These are phyloP conservation scores for Lampris incognitus DNA, from an alignment of 2,113 vertebrate genomes.

Conservation along the genomic window DNA sequence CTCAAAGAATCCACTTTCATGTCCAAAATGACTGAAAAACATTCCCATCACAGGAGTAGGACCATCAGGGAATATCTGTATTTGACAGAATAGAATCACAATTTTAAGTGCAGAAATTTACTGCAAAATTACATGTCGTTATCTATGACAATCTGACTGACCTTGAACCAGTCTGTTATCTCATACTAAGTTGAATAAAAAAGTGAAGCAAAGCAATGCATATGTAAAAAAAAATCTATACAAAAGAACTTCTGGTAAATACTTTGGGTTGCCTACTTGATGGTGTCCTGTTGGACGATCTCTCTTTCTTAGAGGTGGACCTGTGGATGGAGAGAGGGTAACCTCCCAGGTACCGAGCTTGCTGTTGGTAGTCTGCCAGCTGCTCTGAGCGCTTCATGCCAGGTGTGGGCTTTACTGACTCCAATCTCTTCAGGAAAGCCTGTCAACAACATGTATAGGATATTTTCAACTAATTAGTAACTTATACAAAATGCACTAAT, in stretches of 20 bases:
- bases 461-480: background rate
- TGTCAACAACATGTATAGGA: constrained; percentile 56
- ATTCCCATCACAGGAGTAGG: too few species aligned
- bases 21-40: too few species aligned
- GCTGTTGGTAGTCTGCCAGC: constrained; percentile 89
- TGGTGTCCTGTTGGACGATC: constrained; percentile 74
- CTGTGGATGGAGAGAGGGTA: constrained; percentile 20
- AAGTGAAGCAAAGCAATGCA: too few species aligned
- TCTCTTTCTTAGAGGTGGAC: constrained; percentile 67
- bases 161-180: too few species aligned
- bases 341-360: constrained; percentile 79
- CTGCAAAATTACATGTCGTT: too few species aligned
- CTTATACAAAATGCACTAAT: background rate
- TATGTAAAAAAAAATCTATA: too few species aligned
- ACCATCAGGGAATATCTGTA: too few species aligned
- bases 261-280: constrained; percentile 40
- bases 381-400: constrained; percentile 90
- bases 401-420: constrained; percentile 90
- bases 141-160: too few species aligned
- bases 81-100: too few species aligned
- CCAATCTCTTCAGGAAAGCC: constrained; percentile 91
- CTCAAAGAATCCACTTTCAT: too few species aligned
- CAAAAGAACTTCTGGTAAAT: too few species aligned
- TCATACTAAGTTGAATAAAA: too few species aligned
- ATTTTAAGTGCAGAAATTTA: background rate